Evolutionary conservation across 2,888 invertebrate genomes (phyloP), one percentile per base, ranked within the genome.

Genomic region (Xestia c-nigrum): DNA sequence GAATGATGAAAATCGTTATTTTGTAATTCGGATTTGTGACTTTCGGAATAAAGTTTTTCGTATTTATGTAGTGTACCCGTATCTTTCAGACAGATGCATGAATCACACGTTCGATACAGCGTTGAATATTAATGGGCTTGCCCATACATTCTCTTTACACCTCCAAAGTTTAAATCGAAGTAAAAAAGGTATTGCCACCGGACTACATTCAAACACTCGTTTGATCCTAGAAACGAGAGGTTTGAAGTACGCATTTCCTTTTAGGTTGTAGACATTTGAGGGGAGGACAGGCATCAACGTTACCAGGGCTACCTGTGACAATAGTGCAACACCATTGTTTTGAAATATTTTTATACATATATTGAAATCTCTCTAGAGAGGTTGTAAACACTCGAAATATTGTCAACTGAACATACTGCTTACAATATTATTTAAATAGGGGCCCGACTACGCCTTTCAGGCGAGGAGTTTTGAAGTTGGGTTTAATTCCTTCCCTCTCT

Each of bases 241-340:
- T 69, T 77, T 64, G 78, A 64, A 69, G 68, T 64, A 31, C 47
- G 63, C 38, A 68, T 40, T 55, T 21, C 10, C n/a, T 64, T 64
- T 69, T n/a, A 64, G 16, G n/a, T 55, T 38, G 61, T 67, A 24
- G 46, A 77, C 46, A 77, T 67, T 52, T 0, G 0, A 46, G 46
- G 38, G 47, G n/a, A 76, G 16, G 16, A 9, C 19, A 43, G 52
- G 50, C 46, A 5, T 21, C 16, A 46, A 61, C 52, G 52, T 46
- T 46, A 38, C 31, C 10, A 14, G n/a, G 21, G 5, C 9, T 24
- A 16, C 50, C 19, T 16, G 16, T 73, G 9, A 40, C 6, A 10
- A 12, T 61, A 43, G 43, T 9, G n/a, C n/a, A 9, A 19, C 0
- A n/a, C 16, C n/a, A 9, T 43, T 43, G 4, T 19, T 71, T 65